Evolutionary conservation across 1,140 invertebrate genomes (phyloP), one percentile per base, ranked within the genome.

Genomic region (Sipha flava): DNA sequence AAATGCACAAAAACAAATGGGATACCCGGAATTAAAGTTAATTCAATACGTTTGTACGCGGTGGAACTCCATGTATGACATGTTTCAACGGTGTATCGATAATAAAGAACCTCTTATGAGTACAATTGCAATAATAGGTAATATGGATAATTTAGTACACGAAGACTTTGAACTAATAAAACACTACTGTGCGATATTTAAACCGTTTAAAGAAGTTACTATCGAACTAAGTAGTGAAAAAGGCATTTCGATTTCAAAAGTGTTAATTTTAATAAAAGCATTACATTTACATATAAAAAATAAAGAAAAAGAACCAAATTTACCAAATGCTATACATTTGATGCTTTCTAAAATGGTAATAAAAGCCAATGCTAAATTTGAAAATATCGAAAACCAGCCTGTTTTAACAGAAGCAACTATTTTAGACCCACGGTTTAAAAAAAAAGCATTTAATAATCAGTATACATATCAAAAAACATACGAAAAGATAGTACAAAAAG

Each of bases 1-100:
- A 18, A 49, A 77, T 26, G 1, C 31, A 10, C 79, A 80, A 77
- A 64, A 37, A n/a, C 79, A 80, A 43, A 75, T 75, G 54, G 59
- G 70, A 0, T 18, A 54, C 5, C 80, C 80, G 3, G 45, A 43
- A 26, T 59, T 81, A 29, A 79, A 49, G 12, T 37, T 82, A 34
- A 82, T 80, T 10, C 73, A 81, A 73, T 81, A 81, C 52, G 81
- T 81, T 49, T 23, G n/a, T 16, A 82, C 81, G 1, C 14, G 81
- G 10, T 82, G 81, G 81, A 81, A 82, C 47, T 81, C 72, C 12
- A 81, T 77, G 26, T 75, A 40, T 26, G 73, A 81, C 18, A 82
- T 81, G 79, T 73, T 80, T 29, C 21, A 75, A 23, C 47, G 79
- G 29, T 59, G 59, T 49, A 40, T 80, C 14, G 68, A 80, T 37